A percentile compares a stretch with the other conserved stretches of the same genome.
Conservation (phyloP, 2,797 vertebrate genomes). For the Micromesistius poutassou region DNA sequence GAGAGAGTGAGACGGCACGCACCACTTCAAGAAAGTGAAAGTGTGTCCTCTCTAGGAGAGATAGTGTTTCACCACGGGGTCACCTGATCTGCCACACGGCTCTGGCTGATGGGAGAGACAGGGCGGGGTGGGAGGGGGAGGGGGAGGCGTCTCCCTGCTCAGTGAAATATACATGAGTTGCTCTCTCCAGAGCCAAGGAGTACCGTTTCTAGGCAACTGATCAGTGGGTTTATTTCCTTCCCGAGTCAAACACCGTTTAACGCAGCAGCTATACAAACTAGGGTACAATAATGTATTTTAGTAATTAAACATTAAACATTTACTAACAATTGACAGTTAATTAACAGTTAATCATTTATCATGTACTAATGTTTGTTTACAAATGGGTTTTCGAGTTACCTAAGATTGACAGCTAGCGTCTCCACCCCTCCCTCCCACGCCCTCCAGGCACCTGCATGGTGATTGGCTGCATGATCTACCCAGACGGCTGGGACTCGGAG, state of each 20-base stretch:
- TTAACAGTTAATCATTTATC: too few relatives aligned
- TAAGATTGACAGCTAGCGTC: not conserved
- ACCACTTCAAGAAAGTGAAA: not conserved
- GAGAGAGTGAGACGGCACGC: not conserved
- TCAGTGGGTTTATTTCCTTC: not conserved
- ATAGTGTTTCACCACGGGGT: not conserved
- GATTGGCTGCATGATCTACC: slow-evolving; percentile 97
- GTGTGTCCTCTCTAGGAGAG: not conserved
- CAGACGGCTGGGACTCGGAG: slow-evolving; percentile 92
- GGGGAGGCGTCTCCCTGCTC: not conserved
- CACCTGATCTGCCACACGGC: not conserved
- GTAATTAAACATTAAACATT: too few relatives aligned
- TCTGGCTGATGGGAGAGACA: not conserved
- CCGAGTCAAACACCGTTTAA: not conserved
- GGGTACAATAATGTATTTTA: too few relatives aligned
- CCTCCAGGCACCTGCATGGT: slow-evolving; percentile 85
- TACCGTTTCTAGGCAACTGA: not conserved
- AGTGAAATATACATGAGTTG: slow-evolving; percentile 6
- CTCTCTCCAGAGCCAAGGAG: not conserved
- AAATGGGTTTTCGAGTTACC: too few relatives aligned
- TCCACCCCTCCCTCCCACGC: not conserved
- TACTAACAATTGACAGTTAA: too few relatives aligned
- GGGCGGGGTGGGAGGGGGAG: not conserved
- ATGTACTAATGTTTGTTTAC: too few relatives aligned
- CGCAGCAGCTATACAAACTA: not conserved